phyloP scores from a whole-genome alignment of 2,888 invertebrate species.

The Operophtera brumata region DNA sequence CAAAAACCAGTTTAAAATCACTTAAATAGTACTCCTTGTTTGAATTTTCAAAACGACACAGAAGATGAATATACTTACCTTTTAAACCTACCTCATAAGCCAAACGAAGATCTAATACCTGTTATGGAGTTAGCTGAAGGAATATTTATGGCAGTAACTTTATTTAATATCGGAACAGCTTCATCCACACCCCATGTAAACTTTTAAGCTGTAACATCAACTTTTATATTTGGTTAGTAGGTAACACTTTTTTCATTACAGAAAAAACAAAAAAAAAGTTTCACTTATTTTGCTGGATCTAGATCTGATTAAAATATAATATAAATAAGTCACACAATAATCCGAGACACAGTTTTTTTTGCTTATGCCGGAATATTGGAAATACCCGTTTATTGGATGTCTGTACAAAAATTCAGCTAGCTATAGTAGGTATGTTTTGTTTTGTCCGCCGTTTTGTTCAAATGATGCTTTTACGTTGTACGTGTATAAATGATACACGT shows the following conservation, averaged over 20 bases:
- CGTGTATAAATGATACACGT: too few relatives aligned
- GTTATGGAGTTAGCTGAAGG: slow-evolving; percentile 72
- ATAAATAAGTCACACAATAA: too few relatives aligned
- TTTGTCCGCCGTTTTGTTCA: too few relatives aligned
- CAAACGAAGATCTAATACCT: slow-evolving; percentile 45
- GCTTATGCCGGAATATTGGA: too few relatives aligned
- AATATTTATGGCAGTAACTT: slow-evolving; percentile 80
- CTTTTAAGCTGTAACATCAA: slow-evolving; percentile 66
- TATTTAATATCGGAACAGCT: slow-evolving; percentile 75
- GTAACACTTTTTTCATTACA: slow-evolving; percentile 16
- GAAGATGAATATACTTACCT: slow-evolving; percentile 19
- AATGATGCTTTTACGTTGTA: too few relatives aligned
- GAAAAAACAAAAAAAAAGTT: slow-evolving; percentile 12
- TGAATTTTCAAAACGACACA: not conserved
- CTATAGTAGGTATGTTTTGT: too few relatives aligned
- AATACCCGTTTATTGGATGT: too few relatives aligned
- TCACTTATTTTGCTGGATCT: too few relatives aligned
- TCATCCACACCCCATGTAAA: slow-evolving; percentile 51
- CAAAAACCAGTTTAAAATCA: not conserved
- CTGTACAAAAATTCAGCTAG: too few relatives aligned
- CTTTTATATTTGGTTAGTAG: slow-evolving; percentile 32
- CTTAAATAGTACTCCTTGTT: not conserved
- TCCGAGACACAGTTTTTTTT: too few relatives aligned
- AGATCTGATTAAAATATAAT: too few relatives aligned
- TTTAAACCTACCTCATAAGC: slow-evolving; percentile 28